Conservation (phyloP, 2,113 vertebrate species). For the Psammodynastes pulverulentus region DNA sequence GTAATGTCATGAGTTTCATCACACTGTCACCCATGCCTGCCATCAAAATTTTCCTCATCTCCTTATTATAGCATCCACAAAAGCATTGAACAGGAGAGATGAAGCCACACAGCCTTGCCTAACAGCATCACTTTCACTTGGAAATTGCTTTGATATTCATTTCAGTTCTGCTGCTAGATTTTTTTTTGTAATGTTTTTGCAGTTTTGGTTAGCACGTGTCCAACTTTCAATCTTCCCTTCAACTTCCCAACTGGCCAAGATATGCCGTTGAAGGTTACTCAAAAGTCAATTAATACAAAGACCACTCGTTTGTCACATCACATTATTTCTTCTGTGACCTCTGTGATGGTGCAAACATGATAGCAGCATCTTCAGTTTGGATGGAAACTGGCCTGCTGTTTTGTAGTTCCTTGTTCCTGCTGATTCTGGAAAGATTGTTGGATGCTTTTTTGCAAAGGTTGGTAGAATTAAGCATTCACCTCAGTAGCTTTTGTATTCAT, state of each 20-base stretch:
- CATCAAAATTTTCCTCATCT: background rate
- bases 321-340: background rate
- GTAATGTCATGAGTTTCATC: background rate
- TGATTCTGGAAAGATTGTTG: background rate
- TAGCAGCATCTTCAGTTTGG: background rate
- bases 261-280: background rate
- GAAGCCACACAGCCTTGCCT: background rate
- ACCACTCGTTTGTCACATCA: background rate
- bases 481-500: background rate
- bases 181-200: background rate
- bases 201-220: background rate
- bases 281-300: background rate
- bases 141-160: background rate
- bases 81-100: background rate
- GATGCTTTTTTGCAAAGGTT: background rate
- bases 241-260: background rate
- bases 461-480: background rate
- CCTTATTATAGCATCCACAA: background rate
- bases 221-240: background rate
- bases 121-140: background rate
- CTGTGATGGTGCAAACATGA: background rate
- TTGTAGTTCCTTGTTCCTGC: background rate
- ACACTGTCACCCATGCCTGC: background rate
- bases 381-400: background rate
- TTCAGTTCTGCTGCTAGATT: background rate